Conservation (phyloP, 2,113 vertebrate genomes). For the Balaeniceps rex region DNA sequence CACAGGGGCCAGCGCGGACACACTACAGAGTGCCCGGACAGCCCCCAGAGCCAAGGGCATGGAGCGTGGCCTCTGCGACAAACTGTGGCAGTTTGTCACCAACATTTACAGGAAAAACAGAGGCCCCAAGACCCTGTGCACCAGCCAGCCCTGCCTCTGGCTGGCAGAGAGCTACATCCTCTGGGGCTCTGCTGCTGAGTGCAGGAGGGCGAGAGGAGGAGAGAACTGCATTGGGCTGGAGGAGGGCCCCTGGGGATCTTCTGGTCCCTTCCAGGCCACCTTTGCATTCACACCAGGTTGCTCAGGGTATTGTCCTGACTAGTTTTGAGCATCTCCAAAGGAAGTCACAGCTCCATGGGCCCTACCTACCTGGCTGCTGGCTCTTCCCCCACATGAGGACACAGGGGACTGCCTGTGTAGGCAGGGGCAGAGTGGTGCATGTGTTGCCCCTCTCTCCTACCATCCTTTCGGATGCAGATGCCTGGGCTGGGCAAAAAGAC, state of each 20-base stretch:
- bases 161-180: rapidly evolving
- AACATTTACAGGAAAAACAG: not conserved
- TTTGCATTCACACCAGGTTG: rapidly evolving
- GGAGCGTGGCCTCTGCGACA: rapidly evolving
- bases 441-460: too few species aligned
- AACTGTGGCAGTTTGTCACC: not conserved
- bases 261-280: not conserved
- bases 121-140: rapidly evolving
- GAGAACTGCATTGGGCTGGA: not conserved
- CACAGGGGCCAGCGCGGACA: rapidly evolving
- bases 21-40: rapidly evolving
- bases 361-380: not conserved
- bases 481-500: not conserved
- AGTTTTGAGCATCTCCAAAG: not conserved
- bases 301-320: not conserved
- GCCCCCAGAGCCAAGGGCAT: not conserved
- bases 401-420: rapidly evolving
- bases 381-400: rapidly evolving
- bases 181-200: rapidly evolving
- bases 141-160: not conserved
- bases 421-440: rapidly evolving
- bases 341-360: rapidly evolving
- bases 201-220: not conserved
- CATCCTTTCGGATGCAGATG: rapidly evolving
- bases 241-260: not conserved